Conservation (phyloP, 2,888 invertebrate genomes). For the Melipona beecheii region DNA sequence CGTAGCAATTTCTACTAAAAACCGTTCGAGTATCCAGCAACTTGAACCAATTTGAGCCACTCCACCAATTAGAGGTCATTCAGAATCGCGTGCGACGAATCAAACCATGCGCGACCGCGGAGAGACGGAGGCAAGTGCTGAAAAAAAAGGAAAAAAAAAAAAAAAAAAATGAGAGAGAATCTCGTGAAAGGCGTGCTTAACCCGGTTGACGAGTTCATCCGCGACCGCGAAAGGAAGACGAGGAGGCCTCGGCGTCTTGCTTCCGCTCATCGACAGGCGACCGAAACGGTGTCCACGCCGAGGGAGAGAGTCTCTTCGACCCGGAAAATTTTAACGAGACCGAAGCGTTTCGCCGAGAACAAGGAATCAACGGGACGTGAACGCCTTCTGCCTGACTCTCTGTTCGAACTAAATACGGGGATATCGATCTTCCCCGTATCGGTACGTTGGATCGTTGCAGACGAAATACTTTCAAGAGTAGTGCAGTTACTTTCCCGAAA, state of each 20-base stretch:
- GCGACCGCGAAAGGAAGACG: conserved; percentile 14
- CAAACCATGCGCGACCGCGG: background rate
- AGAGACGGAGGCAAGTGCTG: conserved; percentile 25
- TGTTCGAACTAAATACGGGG: background rate
- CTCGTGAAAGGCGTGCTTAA: conserved; percentile 59
- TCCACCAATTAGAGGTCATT: conserved; percentile 59
- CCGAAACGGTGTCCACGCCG: conserved; percentile 39
- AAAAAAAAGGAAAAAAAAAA: background rate
- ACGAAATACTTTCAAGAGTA: too few species aligned
- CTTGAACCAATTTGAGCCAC: conserved; percentile 50
- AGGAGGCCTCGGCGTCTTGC: background rate
- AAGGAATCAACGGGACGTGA: conserved; percentile 12
- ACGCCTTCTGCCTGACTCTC: background rate
- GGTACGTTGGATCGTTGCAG: too few species aligned
- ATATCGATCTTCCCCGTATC: conserved; percentile 1
- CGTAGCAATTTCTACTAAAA: background rate
- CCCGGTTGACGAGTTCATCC: conserved; percentile 60
- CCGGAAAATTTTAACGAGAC: conserved; percentile 49
- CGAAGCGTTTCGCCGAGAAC: conserved; percentile 34
- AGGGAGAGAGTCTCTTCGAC: conserved; percentile 33
- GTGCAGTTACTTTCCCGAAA: too few species aligned
- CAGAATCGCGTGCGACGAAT: background rate
- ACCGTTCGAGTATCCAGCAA: conserved; percentile 20
- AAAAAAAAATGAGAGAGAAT: conserved; percentile 16
- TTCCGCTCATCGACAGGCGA: conserved; percentile 22